Conservation (phyloP, 2,113 vertebrate genomes). For the Engystomops pustulosus region DNA sequence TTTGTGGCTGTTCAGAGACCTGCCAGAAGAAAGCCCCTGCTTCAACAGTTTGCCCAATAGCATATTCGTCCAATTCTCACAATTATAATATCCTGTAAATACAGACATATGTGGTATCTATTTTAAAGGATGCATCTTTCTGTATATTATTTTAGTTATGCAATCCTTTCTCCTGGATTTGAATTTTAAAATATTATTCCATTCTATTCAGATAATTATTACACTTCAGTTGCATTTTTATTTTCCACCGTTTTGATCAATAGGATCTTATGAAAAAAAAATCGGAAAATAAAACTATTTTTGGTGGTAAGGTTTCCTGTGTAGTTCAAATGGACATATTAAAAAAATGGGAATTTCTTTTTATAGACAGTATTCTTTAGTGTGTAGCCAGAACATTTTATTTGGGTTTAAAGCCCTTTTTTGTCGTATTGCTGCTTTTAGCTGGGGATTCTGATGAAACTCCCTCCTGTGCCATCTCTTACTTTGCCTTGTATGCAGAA, state of each 20-base stretch:
- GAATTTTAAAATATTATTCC: too few species aligned
- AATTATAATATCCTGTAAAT: too few species aligned
- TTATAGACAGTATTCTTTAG: background rate
- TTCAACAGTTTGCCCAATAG: too few species aligned
- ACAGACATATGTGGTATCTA: too few species aligned
- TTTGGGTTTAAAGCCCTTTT: slow-evolving; percentile 17
- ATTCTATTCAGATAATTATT: too few species aligned
- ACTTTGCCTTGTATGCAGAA: slow-evolving; percentile 42
- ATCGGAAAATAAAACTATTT: background rate
- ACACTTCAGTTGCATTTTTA: background rate
- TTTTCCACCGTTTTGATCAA: background rate
- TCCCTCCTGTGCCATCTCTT: slow-evolving; percentile 32
- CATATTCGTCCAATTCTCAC: too few species aligned
- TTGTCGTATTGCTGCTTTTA: slow-evolving; percentile 23
- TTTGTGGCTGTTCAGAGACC: too few species aligned
- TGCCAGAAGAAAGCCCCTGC: too few species aligned
- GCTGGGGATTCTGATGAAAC: slow-evolving; percentile 38
- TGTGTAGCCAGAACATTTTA: slow-evolving; percentile 1
- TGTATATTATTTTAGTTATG: too few species aligned
- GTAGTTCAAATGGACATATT: background rate
- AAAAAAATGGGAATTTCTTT: background rate
- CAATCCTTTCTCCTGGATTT: too few species aligned
- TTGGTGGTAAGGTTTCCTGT: background rate
- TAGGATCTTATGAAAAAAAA: background rate
- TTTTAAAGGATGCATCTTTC: too few species aligned